Percentiles rank a stretch among this genome's conserved stretches.
Evolutionary conservation across 2,113 vertebrate genomes (phyloP).

Genomic region (Bungarus multicinctus): DNA sequence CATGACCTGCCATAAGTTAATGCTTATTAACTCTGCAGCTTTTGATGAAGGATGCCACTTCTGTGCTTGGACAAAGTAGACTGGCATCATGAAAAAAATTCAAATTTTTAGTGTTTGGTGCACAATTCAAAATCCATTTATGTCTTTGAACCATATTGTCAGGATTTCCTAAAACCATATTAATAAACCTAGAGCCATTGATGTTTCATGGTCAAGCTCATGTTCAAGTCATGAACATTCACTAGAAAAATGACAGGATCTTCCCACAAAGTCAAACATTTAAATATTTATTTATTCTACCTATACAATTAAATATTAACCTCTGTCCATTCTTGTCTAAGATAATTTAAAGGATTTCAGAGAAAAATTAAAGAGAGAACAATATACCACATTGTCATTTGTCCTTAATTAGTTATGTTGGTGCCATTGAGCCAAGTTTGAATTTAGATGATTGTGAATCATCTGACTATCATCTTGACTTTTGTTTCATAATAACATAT

Average conservation of each 20-base stretch:
- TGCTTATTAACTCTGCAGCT: not conserved
- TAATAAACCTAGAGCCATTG: not conserved
- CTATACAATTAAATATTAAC: too few relatives aligned
- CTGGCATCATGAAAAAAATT: not conserved
- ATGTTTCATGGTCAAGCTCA: not conserved
- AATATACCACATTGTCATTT: not conserved
- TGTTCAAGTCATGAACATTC: not conserved
- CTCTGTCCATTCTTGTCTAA: not conserved
- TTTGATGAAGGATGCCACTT: not conserved
- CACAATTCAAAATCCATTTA: not conserved
- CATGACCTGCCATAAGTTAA: not conserved
- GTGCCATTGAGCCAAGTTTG: not conserved
- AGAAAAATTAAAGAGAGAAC: not conserved
- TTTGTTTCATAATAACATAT: not conserved
- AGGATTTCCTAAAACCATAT: not conserved
- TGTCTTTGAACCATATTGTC: not conserved
- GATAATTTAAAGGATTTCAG: not conserved
- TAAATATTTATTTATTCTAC: not conserved
- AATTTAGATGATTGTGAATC: not conserved
- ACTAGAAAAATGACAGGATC: not conserved
- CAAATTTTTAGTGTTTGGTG: not conserved
- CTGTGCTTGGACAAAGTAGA: not conserved
- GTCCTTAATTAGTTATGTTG: not conserved
- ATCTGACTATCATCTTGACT: not conserved
- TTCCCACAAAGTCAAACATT: not conserved